A percentile compares a stretch with the other conserved stretches of the same genome.
These are phyloP conservation scores for Chymomyza procnemis DNA, from an alignment of 2,888 invertebrate species.

Conservation along the genomic window DNA sequence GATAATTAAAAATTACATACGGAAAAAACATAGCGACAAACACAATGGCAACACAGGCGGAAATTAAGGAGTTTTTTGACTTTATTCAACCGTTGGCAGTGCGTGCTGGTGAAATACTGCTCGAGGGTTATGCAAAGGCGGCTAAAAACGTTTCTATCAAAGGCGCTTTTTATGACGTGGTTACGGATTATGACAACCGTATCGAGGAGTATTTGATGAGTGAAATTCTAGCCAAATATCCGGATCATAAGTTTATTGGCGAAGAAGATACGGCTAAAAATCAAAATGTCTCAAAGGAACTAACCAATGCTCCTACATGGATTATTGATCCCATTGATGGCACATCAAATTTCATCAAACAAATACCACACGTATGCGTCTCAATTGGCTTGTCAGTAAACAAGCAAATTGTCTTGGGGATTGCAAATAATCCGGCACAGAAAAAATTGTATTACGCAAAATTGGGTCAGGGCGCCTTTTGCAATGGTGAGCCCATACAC, in stretches of 20 bases:
- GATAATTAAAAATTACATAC: background rate
- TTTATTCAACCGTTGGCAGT: slow-evolving; percentile 75
- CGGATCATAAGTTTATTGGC: slow-evolving; percentile 84
- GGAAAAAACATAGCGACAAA: background rate
- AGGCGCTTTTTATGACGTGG: slow-evolving; percentile 84
- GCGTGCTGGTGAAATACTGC: slow-evolving; percentile 74
- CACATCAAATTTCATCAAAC: slow-evolving; percentile 88
- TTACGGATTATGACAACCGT: slow-evolving; percentile 87
- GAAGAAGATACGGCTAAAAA: slow-evolving; percentile 83
- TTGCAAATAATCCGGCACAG: slow-evolving; percentile 87
- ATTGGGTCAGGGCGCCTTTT: slow-evolving; percentile 86
- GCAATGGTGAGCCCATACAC: slow-evolving; percentile 83
- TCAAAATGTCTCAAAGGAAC: slow-evolving; percentile 78
- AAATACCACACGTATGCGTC: slow-evolving; percentile 83
- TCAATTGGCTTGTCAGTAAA: slow-evolving; percentile 83
- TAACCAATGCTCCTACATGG: slow-evolving; percentile 90
- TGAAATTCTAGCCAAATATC: slow-evolving; percentile 81
- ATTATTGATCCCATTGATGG: slow-evolving; percentile 93
- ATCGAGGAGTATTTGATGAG: slow-evolving; percentile 86
- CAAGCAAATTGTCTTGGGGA: slow-evolving; percentile 83
- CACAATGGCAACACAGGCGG: slow-evolving; percentile 52
- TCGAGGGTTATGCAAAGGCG: slow-evolving; percentile 73
- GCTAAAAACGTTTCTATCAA: slow-evolving; percentile 79
- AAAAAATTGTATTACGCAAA: slow-evolving; percentile 86
- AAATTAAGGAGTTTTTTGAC: slow-evolving; percentile 70